Base-by-base conservation (phyloP, 1,140 invertebrate genomes). In the Drosophila cardini region DNA sequence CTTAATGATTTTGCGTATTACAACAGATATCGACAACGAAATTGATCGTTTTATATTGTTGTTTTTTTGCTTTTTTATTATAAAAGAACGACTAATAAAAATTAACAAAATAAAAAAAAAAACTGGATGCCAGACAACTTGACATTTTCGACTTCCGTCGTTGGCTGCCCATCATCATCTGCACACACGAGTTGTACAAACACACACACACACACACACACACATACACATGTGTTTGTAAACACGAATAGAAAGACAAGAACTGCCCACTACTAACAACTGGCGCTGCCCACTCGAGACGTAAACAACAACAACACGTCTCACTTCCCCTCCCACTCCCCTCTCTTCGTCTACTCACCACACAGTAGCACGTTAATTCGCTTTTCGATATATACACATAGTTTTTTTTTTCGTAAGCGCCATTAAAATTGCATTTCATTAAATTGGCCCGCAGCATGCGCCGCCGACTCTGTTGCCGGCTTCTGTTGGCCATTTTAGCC, bases 341-440 rank as follows among this genome's bases (percentile, higher is more conserved):
- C 21, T 26, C 21, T 26, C 21, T 26, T n/a, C n/a, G n/a, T n/a
- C 21, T 3, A 26, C 21, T 26, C 21, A 2, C 4, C 21, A 26
- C 61, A 45, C 38, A 52, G 61, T 48, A 76, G 53, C 48, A 16
- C 73, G 62, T 50, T 53, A 71, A 82, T 78, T 85, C 61, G 61
- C n/a, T 34, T 72, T 82, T 71, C 67, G 74, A 67, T 84, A 69
- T 67, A 26, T 26, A 26, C 21, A 0, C 21, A 0, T 26, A 26
- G 21, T 26, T 26, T 26, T 26, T 61, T 86, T 82, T 73, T 78
- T 72, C 65, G 61, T 76, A 65, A 81, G 60, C 83, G 84, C 82
- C 83, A 87, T 87, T 87, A 87, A 86, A 89, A 87, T 89, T 87
- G 83, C 83, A 86, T 87, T 80, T 86, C 67, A 69, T 65, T 87